Conservation (phyloP, 2,113 vertebrate species). For the Pedetes capensis region DNA sequence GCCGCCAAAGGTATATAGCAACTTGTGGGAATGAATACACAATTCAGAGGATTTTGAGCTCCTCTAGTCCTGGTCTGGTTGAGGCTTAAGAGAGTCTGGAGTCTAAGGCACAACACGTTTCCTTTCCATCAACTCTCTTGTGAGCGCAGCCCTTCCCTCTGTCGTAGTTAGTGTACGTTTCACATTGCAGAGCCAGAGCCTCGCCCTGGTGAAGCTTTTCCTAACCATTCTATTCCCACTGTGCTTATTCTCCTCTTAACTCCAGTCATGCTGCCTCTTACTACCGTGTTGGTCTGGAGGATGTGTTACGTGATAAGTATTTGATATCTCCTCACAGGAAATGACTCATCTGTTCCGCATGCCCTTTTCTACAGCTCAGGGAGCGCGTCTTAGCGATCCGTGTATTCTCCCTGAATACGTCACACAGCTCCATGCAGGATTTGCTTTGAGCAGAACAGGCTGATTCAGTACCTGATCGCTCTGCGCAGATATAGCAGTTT, state of each 20-base stretch:
- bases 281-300: neutral
- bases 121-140: neutral
- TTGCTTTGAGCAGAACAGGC: neutral
- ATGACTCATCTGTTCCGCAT: conserved; percentile 24
- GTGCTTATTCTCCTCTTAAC: too few relatives aligned
- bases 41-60: neutral
- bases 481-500: neutral
- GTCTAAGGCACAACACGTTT: neutral
- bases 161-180: neutral
- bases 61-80: neutral
- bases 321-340: conserved; percentile 34
- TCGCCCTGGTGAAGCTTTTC: neutral
- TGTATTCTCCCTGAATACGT: neutral
- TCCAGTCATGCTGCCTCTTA: neutral
- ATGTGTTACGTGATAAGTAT: neutral
- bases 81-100: neutral
- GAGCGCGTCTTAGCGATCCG: neutral
- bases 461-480: neutral
- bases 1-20: neutral
- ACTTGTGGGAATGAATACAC: conserved; percentile 15
- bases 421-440: neutral
- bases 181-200: neutral
- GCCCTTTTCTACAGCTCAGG: neutral
- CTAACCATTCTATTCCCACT: rapidly evolving
- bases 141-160: neutral